A percentile compares a stretch with the other conserved stretches of the same genome.
These are phyloP conservation scores for Lates japonicus DNA, from an alignment of 2,797 vertebrate genomes.

Conservation along the genomic window DNA sequence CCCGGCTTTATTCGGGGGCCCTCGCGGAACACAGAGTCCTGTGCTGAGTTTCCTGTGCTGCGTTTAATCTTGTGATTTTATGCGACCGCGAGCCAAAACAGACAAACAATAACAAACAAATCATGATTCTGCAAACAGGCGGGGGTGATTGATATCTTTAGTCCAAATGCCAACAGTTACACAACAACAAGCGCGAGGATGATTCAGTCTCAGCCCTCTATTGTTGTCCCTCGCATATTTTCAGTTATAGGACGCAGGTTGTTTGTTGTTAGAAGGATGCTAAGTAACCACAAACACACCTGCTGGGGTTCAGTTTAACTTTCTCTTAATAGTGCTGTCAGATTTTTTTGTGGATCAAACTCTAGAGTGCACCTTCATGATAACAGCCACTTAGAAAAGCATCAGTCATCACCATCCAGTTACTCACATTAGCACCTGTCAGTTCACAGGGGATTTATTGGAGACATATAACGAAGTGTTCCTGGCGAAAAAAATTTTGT, in stretches of 20 bases:
- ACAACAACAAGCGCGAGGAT: constrained; percentile 56
- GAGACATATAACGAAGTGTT: constrained; percentile 61
- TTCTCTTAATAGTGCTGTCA: constrained; percentile 19
- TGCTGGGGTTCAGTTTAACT: constrained; percentile 18
- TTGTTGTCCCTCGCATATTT: background rate
- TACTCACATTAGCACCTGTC: constrained; percentile 62
- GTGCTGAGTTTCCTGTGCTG: constrained; percentile 8
- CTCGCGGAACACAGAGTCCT: background rate
- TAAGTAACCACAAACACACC: background rate
- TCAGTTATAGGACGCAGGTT: constrained; percentile 7
- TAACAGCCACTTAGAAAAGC: constrained; percentile 67
- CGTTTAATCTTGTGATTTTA: constrained; percentile 39
- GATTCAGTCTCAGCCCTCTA: constrained; percentile 34
- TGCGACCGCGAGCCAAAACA: constrained; percentile 50
- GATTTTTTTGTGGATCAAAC: constrained; percentile 42
- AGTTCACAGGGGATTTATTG: constrained; percentile 48
- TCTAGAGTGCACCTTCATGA: constrained; percentile 59
- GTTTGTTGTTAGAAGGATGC: constrained; percentile 3
- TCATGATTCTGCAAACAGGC: constrained; percentile 36
- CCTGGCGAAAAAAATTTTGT: constrained; percentile 32
- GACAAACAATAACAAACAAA: constrained; percentile 60
- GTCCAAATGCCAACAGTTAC: constrained; percentile 67
- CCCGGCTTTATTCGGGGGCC: constrained; percentile 10
- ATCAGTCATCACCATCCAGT: constrained; percentile 65
- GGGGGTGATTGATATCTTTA: constrained; percentile 61